Evolutionary conservation across 2,113 vertebrate species (phyloP), one percentile per base, ranked within the genome.

Genomic region (Pluvialis apricaria): DNA sequence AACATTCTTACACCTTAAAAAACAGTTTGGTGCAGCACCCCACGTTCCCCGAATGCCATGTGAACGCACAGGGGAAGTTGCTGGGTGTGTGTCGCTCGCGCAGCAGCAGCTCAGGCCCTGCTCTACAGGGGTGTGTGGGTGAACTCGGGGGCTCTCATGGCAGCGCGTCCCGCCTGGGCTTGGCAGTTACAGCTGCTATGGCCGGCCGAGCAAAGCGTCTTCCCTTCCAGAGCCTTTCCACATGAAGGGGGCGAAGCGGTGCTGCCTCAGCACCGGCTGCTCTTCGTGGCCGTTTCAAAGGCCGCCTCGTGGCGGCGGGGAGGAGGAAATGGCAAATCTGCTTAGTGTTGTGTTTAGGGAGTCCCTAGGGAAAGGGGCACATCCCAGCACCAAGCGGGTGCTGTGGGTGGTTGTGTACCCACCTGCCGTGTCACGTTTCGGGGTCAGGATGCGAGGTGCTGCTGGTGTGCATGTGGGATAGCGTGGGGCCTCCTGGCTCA

Each of bases 211-310:
- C 32, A 6, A 34, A 76, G 49, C 7, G 0, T 13, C 47, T 83
- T 36, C 45, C 42, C 14, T 36, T 54, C 76, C 71, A 49, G 19
- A 70, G 51, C n/a, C 31, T 81, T 32, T 44, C 18, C 8, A 1
- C 0, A 15, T 9, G 17, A 0, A 0, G 7, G 68, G 47, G 3
- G 4, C 3, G 15, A 25, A 49, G 60, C 5, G 3, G 54, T 12
- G 55, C 55, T 51, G 62, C 55, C 42, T 64, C 4, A 2, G 55
- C 29, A 34, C 66, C 3, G 2, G n/a, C 78, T 55, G 85, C 44
- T 57, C 8, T 11, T 6, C 2, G 4, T 10, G 57, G 62, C 52
- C 1, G 2, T 72, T 80, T 54, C 47, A 49, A 40, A 72, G 58
- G 25, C 55, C 20, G 15, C 44, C 20, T 45, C 1, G 5, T 20